Percentiles rank a stretch among this genome's conserved stretches.
Conservation (phyloP, 53 echinoderm and acorn worm genomes). For the Apostichopus leukothele region DNA sequence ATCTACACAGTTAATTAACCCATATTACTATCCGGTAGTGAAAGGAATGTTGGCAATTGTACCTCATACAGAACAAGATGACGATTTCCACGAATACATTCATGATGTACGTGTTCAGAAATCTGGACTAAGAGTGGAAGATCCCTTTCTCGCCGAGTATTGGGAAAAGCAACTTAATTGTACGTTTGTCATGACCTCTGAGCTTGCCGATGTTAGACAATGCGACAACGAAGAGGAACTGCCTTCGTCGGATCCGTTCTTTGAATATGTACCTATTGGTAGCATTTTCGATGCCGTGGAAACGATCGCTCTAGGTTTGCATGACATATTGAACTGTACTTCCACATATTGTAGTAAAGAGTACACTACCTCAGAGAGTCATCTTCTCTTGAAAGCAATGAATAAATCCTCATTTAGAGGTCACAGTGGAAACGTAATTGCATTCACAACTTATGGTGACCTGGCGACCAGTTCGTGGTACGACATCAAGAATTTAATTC, state of each 20-base stretch:
- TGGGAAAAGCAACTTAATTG: slow-evolving; percentile 76
- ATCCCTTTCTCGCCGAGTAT: slow-evolving; percentile 78
- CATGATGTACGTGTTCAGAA: background rate
- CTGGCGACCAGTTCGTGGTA: slow-evolving; percentile 64
- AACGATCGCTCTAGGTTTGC: slow-evolving; percentile 66
- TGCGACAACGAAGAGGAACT: slow-evolving; percentile 57
- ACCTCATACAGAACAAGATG: slow-evolving; percentile 50
- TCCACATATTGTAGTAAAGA: background rate
- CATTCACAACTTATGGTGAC: slow-evolving; percentile 60
- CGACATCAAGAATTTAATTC: slow-evolving; percentile 72
- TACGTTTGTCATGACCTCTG: background rate
- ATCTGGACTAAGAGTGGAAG: slow-evolving; percentile 41
- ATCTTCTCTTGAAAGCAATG: slow-evolving; percentile 63
- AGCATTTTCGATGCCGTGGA: slow-evolving; percentile 77
- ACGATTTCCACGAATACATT: slow-evolving; percentile 56
- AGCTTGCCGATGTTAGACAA: background rate
- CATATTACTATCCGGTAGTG: slow-evolving; percentile 51
- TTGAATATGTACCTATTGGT: slow-evolving; percentile 50
- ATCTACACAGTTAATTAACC: slow-evolving; percentile 61
- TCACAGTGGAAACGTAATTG: slow-evolving; percentile 55
- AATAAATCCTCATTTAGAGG: slow-evolving; percentile 68
- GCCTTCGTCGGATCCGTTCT: slow-evolving; percentile 47
- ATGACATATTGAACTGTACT: slow-evolving; percentile 53
- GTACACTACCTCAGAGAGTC: slow-evolving; percentile 22
- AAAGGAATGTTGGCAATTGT: slow-evolving; percentile 80